These are phyloP conservation scores for Chloropsis hardwickii DNA, from an alignment of 2,113 vertebrate genomes.

Conservation along the genomic window DNA sequence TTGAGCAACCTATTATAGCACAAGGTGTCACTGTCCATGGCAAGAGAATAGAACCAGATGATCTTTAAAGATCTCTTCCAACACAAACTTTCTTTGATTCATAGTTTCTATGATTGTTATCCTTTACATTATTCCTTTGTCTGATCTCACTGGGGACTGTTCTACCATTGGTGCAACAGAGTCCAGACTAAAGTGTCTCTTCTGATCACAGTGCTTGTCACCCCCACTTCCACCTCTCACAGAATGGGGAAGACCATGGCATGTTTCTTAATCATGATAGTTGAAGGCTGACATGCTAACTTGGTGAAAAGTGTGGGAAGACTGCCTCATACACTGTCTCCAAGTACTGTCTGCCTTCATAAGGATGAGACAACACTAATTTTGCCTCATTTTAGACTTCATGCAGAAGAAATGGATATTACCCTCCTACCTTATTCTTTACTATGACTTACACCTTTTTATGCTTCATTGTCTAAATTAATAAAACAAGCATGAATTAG, in stretches of 20 bases:
- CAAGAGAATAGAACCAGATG: neutral
- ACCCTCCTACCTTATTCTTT: neutral
- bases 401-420: neutral
- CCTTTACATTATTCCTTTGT: neutral
- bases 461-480: neutral
- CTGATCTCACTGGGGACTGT: neutral
- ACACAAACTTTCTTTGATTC: neutral
- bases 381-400: neutral
- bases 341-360: neutral
- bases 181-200: neutral
- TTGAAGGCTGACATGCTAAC: neutral
- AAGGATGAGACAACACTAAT: neutral
- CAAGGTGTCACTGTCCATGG: neutral
- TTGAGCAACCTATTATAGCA: neutral
- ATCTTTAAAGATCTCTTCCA: neutral
- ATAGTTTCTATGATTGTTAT: neutral
- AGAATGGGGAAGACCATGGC: neutral
- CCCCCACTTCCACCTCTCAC: neutral
- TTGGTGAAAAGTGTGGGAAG: neutral
- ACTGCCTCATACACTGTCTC: neutral
- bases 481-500: neutral
- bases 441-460: neutral
- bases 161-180: neutral
- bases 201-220: neutral
- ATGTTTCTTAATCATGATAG: neutral